Evolutionary conservation across 2,113 vertebrate species (phyloP).

Genomic region (Phyllopteryx taeniolatus): DNA sequence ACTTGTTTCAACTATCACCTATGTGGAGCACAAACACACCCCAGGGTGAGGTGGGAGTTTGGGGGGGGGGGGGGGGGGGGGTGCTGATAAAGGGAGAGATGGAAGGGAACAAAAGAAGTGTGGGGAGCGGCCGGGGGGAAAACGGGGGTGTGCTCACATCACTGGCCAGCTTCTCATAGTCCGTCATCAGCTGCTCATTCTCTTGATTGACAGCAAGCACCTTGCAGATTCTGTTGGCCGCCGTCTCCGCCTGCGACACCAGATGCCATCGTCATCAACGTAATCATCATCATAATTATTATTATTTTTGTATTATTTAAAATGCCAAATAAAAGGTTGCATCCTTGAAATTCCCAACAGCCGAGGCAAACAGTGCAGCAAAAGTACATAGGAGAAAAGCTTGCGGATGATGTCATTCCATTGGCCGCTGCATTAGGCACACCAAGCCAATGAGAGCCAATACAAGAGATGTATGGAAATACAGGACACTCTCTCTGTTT

Average conservation of each 20-base stretch:
- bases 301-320: not conserved
- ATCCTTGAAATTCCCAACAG: conserved; percentile 13
- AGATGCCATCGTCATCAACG: conserved; percentile 37
- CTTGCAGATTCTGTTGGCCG: conserved; percentile 99
- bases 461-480: not conserved
- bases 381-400: not conserved
- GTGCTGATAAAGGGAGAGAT: not conserved
- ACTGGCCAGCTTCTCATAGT: conserved; percentile 97
- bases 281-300: not conserved
- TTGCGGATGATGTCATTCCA: not conserved
- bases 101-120: not conserved
- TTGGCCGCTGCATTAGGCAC: not conserved
- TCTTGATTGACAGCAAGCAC: conserved; percentile 99
- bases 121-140: not conserved
- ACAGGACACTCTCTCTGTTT: not conserved
- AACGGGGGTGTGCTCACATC: conserved; percentile 83
- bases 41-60: conserved; percentile 17
- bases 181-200: conserved; percentile 98
- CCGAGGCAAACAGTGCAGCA: conserved; percentile 4
- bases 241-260: conserved; percentile 88
- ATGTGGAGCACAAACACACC: conserved; percentile 37
- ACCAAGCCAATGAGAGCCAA: not conserved
- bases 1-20: not conserved
- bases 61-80: not conserved
- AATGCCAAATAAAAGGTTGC: not conserved